Evolutionary conservation across 92 coral and sea anemone genomes (phyloP), one percentile per base, ranked within the genome.

Genomic region (Porites rus): DNA sequence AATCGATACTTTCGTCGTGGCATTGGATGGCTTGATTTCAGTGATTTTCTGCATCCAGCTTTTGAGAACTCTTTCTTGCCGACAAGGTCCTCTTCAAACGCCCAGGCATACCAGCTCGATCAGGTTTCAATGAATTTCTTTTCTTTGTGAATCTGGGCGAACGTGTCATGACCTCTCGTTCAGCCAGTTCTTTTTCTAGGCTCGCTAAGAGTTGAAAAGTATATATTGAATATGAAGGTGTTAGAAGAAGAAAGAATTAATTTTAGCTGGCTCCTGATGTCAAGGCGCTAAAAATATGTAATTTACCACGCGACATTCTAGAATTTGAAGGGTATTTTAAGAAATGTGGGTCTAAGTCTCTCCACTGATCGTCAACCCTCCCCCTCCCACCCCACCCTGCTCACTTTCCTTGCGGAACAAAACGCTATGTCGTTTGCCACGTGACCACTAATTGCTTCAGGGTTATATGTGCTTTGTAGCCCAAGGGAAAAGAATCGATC

Each of bases 131-230:
- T 6, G 81, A 61, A 61, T 77, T 77, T n/a, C 70, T 60, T 21
- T 77, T 77, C 56, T 17, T 19, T 60, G 18, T 25, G 25, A 20
- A 69, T 61, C 28, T 77, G 4, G 81, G 81, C 2, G 81, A 77
- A 4, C 71, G 81, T 10, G 53, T 8, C 46, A 3, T 38, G 6
- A 1, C 38, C 0, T 60, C 68, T 38, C 59, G 13, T 62, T 16
- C 69, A 18, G 71, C 81, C 81, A 74, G 3, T 3, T 77, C 70
- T 60, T 77, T 77, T 61, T 77, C 70, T 19, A 77, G 69, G 81
- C 58, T 25, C 54, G 68, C 81, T 77, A 21, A 50, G 56, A 9
- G 13, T 17, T 5, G 50, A 58, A 72, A 53, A 31, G 7, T 8
- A 11, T 2, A 16, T 38, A 38, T 38, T 31, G 43, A 31, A 31